Conservation (phyloP, 2,797 vertebrate genomes). For the Odontamblyopus rebecca region DNA sequence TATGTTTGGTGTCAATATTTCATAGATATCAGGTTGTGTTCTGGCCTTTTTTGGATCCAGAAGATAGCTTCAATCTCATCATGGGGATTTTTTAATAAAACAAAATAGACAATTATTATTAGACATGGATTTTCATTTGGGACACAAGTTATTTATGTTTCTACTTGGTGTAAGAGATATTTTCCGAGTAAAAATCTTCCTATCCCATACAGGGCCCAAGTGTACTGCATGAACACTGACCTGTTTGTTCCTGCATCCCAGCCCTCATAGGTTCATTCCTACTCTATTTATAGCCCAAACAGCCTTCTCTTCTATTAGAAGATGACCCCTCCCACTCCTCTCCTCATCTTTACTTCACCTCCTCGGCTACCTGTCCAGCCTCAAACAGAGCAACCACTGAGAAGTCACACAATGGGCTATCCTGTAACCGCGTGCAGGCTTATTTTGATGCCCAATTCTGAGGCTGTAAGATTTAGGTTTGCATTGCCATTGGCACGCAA, state of each 20-base stretch:
- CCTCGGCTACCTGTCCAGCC: constrained; percentile 41
- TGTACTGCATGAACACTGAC: constrained; percentile 64
- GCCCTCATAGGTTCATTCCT: constrained; percentile 42
- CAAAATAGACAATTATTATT: not conserved
- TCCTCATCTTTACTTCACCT: constrained; percentile 26
- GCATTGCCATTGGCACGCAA: too few relatives aligned
- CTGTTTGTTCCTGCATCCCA: constrained; percentile 63
- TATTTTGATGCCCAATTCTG: constrained; percentile 27
- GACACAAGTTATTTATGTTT: not conserved
- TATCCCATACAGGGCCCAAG: constrained; percentile 35
- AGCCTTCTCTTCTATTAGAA: constrained; percentile 33
- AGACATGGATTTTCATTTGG: not conserved
- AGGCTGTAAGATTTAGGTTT: constrained; percentile 26
- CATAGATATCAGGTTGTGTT: not conserved
- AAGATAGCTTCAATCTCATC: not conserved
- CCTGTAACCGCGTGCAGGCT: constrained; percentile 26
- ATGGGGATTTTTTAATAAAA: not conserved
- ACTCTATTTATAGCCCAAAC: constrained; percentile 44
- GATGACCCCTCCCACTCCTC: constrained; percentile 23
- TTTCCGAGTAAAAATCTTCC: not conserved
- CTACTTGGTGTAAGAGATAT: not conserved
- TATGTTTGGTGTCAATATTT: not conserved
- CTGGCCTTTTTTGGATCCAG: not conserved
- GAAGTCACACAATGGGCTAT: constrained; percentile 32
- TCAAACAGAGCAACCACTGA: constrained; percentile 38